These are phyloP conservation scores for Pimephales promelas DNA, from an alignment of 2,113 vertebrate species.

Conservation along the genomic window DNA sequence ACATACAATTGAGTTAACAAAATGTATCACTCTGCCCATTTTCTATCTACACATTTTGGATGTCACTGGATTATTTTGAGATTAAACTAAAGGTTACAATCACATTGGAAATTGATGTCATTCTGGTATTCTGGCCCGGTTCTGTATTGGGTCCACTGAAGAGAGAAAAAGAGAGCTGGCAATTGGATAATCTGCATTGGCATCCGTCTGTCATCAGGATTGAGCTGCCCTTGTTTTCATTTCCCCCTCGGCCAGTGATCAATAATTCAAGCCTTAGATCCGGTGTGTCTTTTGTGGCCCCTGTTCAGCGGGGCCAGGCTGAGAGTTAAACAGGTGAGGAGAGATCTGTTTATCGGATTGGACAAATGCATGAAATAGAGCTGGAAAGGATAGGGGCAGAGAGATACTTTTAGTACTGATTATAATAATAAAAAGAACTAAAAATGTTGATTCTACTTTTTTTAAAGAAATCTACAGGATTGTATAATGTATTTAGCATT, in stretches of 20 bases:
- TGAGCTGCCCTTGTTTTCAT: constrained; percentile 21
- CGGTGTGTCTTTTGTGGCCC: background rate
- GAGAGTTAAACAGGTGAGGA: constrained; percentile 8
- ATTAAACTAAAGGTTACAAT: constrained; percentile 4
- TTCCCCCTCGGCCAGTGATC: constrained; percentile 13
- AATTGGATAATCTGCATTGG: constrained; percentile 10
- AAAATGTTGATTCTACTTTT: too few species aligned
- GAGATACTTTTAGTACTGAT: too few species aligned
- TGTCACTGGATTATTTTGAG: too few species aligned
- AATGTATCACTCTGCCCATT: background rate
- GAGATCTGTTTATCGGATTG: background rate
- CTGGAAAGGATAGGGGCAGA: too few species aligned
- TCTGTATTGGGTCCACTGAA: background rate
- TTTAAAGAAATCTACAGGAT: too few species aligned
- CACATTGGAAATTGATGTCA: constrained; percentile 2
- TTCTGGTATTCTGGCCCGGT: background rate
- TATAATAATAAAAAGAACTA: too few species aligned
- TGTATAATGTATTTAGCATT: too few species aligned
- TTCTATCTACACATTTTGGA: background rate
- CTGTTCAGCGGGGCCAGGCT: background rate
- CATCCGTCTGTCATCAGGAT: constrained; percentile 43
- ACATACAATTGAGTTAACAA: background rate
- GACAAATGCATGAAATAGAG: background rate
- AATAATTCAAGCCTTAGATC: constrained; percentile 45
- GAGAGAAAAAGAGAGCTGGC: background rate